phyloP scores from a whole-genome alignment of 2,113 vertebrate species.

The Mirounga angustirostris region DNA sequence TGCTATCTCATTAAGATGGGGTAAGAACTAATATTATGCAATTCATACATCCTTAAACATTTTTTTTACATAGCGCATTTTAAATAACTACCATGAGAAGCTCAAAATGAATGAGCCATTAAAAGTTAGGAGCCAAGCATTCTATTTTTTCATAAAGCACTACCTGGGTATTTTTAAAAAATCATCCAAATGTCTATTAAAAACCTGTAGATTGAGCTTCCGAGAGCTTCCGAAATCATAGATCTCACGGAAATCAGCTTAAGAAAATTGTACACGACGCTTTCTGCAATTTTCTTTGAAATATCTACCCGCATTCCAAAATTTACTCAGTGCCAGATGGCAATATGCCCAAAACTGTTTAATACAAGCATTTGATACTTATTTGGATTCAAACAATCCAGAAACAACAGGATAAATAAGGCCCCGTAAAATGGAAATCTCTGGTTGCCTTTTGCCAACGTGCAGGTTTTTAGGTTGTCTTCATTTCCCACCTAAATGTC shows the following conservation, averaged over 20 bases:
- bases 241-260: neutral
- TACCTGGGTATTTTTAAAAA: neutral
- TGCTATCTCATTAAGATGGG: neutral
- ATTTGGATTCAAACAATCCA: neutral
- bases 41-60: neutral
- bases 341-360: neutral
- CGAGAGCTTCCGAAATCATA: neutral
- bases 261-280: neutral
- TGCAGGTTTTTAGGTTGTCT: neutral
- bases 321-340: constrained; percentile 39
- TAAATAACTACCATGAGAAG: neutral
- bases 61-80: neutral
- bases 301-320: constrained; percentile 30
- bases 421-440: neutral
- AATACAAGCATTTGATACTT: constrained; percentile 36
- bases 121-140: neutral
- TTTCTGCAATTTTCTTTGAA: constrained; percentile 39
- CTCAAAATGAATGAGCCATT: neutral
- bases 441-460: neutral
- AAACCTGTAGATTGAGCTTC: neutral
- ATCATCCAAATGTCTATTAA: neutral
- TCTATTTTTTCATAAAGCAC: constrained; percentile 21
- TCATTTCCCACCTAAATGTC: neutral
- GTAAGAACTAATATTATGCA: neutral
- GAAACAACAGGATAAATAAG: neutral